Evolutionary conservation across 1,140 invertebrate species (phyloP), one percentile per base, ranked within the genome.

Genomic region (Oscheius sp.): DNA sequence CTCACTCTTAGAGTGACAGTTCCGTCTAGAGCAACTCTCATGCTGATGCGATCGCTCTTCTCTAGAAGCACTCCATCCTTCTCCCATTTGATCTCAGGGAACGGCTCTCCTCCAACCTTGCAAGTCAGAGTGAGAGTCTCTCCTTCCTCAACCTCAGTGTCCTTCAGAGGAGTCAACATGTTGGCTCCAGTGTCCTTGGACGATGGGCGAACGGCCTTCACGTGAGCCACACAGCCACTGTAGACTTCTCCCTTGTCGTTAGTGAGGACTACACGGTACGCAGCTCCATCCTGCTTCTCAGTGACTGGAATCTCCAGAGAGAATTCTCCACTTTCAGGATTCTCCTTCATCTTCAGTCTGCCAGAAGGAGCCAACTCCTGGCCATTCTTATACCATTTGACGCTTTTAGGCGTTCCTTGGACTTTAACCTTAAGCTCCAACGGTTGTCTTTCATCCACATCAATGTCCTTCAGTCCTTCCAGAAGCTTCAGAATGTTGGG

Each of bases 11-110:
- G 87, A 7, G 93, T 88, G 2, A 95, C 85, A 3, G 94, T 87
- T 28, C 91, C 91, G 26, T 90, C 90, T 0, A 88, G 89, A 84
- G 94, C 93, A 66, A 89, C 89, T 76, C 94, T 91, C 86, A 93
- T 91, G 23, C 78, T 67, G 38, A 83, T 77, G 26, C 81, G 67
- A 52, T 83, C 80, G 52, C 78, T 71, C 26, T 82, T 81, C 34
- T 73, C 61, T 15, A 83, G 65, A 35, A 78, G 76, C 32, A 74
- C 62, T 3, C 79, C 79, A 36, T 76, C 67, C 55, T 68, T 73
- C 64, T 66, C 68, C 83, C 84, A 85, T 2, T 73, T 82, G 59
- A 85, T 68, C 32, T 72, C 74, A 23, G 86, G 85, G 68, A 78
- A 78, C n/a, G 86, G 86, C 55, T 84, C 79, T 28, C 86, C 86